A percentile compares a stretch with the other conserved stretches of the same genome.
These are phyloP conservation scores for Rhynchonycteris naso DNA, from an alignment of 2,797 vertebrate genomes.

Conservation along the genomic window DNA sequence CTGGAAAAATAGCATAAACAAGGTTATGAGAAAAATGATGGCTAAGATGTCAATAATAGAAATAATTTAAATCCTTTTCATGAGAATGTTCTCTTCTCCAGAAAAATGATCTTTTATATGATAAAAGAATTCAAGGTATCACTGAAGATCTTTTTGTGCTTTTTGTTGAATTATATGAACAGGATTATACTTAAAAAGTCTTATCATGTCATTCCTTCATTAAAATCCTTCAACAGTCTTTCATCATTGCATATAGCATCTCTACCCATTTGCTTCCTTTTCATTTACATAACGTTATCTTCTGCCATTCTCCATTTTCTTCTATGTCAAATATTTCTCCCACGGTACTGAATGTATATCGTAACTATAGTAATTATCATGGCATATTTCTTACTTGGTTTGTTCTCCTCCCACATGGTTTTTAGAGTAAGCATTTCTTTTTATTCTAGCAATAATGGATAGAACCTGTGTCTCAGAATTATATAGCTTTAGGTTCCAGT, in stretches of 20 bases:
- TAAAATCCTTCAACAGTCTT: not conserved
- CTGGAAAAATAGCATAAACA: not conserved
- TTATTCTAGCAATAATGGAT: not conserved
- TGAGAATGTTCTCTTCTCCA: not conserved
- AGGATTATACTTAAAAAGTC: not conserved
- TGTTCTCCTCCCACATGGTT: not conserved
- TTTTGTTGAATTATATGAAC: not conserved
- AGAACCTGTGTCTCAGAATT: not conserved
- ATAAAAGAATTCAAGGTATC: not conserved
- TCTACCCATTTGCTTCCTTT: not conserved
- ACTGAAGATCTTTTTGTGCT: not conserved
- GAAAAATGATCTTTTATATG: not conserved
- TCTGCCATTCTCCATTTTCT: not conserved
- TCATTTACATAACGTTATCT: not conserved
- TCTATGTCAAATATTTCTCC: not conserved
- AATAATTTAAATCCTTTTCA: not conserved
- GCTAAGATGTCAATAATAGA: not conserved
- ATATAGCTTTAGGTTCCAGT: not conserved
- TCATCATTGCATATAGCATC: not conserved
- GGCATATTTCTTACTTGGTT: not conserved
- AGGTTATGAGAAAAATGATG: not conserved
- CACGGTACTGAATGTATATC: not conserved
- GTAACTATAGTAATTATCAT: not conserved
- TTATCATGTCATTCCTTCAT: not conserved
- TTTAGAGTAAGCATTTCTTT: not conserved